These are phyloP conservation scores for Cheirogaleus medius DNA, from an alignment of 2,113 vertebrate genomes.

Conservation along the genomic window DNA sequence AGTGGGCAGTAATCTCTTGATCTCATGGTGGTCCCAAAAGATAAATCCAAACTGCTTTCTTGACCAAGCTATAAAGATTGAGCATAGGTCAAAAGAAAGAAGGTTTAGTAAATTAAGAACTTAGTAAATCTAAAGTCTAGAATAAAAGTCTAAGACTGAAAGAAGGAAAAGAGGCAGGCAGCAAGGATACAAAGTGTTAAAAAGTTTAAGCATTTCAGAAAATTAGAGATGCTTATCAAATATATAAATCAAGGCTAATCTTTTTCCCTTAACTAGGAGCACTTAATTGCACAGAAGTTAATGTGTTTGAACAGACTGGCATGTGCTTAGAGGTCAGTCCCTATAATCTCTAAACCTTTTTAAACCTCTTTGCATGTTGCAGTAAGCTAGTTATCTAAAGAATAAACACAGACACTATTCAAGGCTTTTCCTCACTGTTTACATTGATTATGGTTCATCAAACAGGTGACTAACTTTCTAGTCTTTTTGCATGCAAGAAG, in stretches of 20 bases:
- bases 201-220: background rate
- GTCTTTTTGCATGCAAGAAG: background rate
- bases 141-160: background rate
- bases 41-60: background rate
- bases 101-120: background rate
- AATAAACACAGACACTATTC: conserved; percentile 13
- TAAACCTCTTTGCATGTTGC: conserved; percentile 44
- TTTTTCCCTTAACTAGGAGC: conserved; percentile 22
- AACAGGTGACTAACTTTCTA: background rate
- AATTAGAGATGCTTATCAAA: background rate
- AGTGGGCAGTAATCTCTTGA: background rate
- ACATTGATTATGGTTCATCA: background rate
- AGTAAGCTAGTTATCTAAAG: conserved; percentile 61
- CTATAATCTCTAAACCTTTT: conserved; percentile 55
- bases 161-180: background rate
- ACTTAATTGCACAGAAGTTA: conserved; percentile 19
- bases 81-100: background rate
- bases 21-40: background rate
- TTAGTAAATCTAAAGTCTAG: background rate
- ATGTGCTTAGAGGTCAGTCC: conserved; percentile 48
- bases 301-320: conserved; percentile 46
- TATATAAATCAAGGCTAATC: background rate
- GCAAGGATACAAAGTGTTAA: background rate
- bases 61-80: background rate
- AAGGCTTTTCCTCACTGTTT: background rate